Base-by-base conservation (phyloP, 1,140 invertebrate species). In the Drosophila aff. region DNA sequence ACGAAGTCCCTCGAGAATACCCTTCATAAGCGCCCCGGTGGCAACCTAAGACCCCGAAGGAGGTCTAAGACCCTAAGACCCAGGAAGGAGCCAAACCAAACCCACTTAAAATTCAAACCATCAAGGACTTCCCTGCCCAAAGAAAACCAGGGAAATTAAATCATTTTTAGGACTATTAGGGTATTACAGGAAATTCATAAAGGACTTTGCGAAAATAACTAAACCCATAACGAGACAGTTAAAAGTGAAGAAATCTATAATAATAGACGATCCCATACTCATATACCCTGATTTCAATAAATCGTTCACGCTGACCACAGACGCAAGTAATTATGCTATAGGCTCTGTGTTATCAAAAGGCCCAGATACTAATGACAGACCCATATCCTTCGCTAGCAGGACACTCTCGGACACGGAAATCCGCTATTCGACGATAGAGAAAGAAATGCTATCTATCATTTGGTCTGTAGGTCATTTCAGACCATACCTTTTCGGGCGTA, bases 201-300 rank as follows among this genome's bases (percentile, higher is more conserved):
- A 21, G 21, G 21, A 21, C 21, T 21, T 21, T 21, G 59, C 40
- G 11, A 31, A 33, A 63, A 62, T 69, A 53, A 69, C 66, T 15
- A 69, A 53, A 53, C 66, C 59, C 10, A 28, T 63, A 44, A 69
- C 66, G 8, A 53, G 31, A 68, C 68, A 65, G n/a, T 16, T 72
- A 15, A 71, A 71, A 18, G 67, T 36, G 18, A 60, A 61, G 2
- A 61, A 63, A 47, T 46, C 63, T 6, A 40, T 63, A 44, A 16
- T 31, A 11, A 61, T 53, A 23, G 47, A 55, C 13, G 40, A 60
- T 7, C 63, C 55, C 0, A 60, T 52, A 8, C 26, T 60, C 15
- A 6, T 15, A 15, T 52, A 52, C 28, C 46, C 66, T 4, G 47
- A 62, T 38, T 61, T 68, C 6, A 18, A n/a, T 3, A 49, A 68